Percentiles rank a stretch among this genome's conserved stretches.
phyloP scores from a whole-genome alignment of 2,113 vertebrate species.

The Sarotherodon lohbergeri region DNA sequence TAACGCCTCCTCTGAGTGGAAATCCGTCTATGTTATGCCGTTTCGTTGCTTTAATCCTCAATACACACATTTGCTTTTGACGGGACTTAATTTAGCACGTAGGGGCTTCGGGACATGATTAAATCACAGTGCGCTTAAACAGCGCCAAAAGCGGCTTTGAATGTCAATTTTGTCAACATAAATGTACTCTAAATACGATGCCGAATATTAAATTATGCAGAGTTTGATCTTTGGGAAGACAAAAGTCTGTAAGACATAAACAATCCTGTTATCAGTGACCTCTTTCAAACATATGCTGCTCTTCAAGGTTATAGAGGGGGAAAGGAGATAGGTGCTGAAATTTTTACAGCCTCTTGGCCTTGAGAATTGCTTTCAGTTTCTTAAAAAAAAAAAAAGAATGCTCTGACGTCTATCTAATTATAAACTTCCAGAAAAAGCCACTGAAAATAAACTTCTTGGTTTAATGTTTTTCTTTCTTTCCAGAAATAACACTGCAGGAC shows the following conservation, averaged over 20 bases:
- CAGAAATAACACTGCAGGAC: background rate
- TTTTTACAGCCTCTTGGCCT: slow-evolving; percentile 15
- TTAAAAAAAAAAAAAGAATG: background rate
- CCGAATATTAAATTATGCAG: background rate
- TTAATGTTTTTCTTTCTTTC: background rate
- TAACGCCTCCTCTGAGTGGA: background rate
- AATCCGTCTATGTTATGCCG: background rate
- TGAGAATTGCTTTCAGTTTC: background rate
- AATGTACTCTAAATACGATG: background rate
- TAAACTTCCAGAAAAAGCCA: slow-evolving; percentile 26
- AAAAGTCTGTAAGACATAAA: background rate
- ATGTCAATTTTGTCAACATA: background rate
- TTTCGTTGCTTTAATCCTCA: background rate
- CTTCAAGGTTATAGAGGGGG: slow-evolving; percentile 26
- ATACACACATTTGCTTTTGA: background rate
- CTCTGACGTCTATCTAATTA: slow-evolving; percentile 39
- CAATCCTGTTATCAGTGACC: background rate
- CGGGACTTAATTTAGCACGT: background rate
- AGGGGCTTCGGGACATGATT: background rate
- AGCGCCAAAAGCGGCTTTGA: background rate
- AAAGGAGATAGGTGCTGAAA: background rate
- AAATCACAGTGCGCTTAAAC: background rate
- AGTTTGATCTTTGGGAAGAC: background rate
- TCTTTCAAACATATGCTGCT: slow-evolving; percentile 27
- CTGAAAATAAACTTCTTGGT: slow-evolving; percentile 27